Base-by-base conservation (phyloP, 2,113 vertebrate species). In the Cacatua alba region DNA sequence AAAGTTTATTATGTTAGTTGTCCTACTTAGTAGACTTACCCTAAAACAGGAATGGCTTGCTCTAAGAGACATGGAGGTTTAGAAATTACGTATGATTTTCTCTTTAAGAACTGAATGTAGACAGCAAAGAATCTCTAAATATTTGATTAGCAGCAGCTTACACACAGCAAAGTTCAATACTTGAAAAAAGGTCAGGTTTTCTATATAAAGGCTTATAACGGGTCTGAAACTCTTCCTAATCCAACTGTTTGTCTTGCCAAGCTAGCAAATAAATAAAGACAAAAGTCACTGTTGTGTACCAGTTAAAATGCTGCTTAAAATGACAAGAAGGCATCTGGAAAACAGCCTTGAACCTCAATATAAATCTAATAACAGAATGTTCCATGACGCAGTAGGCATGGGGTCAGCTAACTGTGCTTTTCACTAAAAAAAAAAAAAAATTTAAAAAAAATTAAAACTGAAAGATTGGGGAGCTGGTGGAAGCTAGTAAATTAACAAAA, bases 121-220 rank as follows among this genome's bases (percentile, higher is more conserved):
- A 65, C 90, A 96, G 88, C 74, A 77, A 88, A 46, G 7, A 84
- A 94, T 92, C 67, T 91, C 90, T 97, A 97, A 97, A 96, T 96
- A 94, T 96, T 97, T 97, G 91, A 97, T 96, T 93, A 94, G 75
- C 74, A 90, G 44, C 29, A 96, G 87, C 78, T 94, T 87, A 84
- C 46, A 79, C n/a, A 37, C 51, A 91, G 51, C 64, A 76, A 71
- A 89, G 60, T n/a, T 59, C 52, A 35, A 33, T 44, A 68, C 60
- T 51, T 71, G 25, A 82, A 95, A 80, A 94, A 94, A 96, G 89
- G 74, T 69, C 63, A 83, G n/a, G 57, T 91, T 92, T 92, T 82
- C 88, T 88, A 55, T 76, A 74, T 24, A 63, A 85, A 78, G 85
- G 79, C 72, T 96, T 90, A 86, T 25, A 53, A 9, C 69, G 53